A percentile compares a stretch with the other conserved stretches of the same genome.
These are phyloP conservation scores for Benthosema pterotum DNA, from an alignment of 2,797 vertebrate species.

Conservation along the genomic window DNA sequence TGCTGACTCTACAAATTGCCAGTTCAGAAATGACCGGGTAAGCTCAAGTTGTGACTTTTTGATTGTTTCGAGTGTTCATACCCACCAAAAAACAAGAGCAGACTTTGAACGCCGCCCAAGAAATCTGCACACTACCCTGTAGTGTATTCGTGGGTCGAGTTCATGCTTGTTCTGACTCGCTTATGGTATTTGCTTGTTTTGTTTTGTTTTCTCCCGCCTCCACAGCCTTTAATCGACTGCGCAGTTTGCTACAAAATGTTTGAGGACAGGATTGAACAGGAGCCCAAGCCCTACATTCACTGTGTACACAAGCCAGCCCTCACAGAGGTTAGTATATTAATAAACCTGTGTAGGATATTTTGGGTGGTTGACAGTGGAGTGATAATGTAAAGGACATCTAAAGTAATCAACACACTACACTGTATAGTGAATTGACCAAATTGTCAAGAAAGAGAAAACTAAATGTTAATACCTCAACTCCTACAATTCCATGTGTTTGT, in stretches of 20 bases:
- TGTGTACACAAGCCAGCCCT: constrained; percentile 71
- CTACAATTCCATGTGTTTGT: no score
- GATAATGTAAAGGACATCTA: no score
- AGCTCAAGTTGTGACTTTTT: constrained; percentile 58
- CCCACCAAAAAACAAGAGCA: not conserved
- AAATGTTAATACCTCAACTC: no score
- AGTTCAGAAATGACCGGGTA: constrained; percentile 77
- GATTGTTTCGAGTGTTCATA: no score
- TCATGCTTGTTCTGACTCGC: constrained; percentile 41
- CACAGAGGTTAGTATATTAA: constrained; percentile 60
- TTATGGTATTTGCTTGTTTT: constrained; percentile 48
- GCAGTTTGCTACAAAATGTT: constrained; percentile 75
- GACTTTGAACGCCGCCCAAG: not conserved
- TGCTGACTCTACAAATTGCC: constrained; percentile 42
- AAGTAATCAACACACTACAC: no score
- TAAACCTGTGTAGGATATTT: no score
- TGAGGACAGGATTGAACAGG: constrained; percentile 55
- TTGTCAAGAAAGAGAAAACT: no score
- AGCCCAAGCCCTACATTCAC: constrained; percentile 75
- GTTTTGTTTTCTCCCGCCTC: not conserved
- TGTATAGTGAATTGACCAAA: no score
- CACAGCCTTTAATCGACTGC: constrained; percentile 78
- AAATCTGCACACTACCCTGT: not conserved
- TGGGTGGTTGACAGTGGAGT: no score
- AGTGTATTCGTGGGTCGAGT: no score